phyloP scores from a whole-genome alignment of 2,113 vertebrate species.

The Cheirogaleus medius region DNA sequence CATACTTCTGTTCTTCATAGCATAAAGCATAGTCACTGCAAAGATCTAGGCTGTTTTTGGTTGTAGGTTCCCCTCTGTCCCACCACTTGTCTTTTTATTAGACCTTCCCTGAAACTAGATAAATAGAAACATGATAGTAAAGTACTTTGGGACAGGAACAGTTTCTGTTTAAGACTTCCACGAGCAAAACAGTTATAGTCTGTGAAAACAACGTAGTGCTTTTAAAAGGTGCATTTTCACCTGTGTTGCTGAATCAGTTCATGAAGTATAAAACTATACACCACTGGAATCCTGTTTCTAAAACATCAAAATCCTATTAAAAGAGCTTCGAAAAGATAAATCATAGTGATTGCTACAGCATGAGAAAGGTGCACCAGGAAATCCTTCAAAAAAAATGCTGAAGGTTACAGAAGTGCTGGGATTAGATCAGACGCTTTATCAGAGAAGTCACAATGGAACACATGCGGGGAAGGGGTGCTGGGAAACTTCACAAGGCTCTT shows the following conservation, averaged over 20 bases:
- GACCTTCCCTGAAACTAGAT: conserved; percentile 87
- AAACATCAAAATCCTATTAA: conserved; percentile 88
- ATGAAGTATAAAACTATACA: conserved; percentile 89
- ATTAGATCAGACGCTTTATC: conserved; percentile 84
- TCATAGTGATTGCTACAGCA: conserved; percentile 88
- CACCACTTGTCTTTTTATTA: conserved; percentile 73
- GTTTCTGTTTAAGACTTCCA: conserved; percentile 88
- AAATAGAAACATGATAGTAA: conserved; percentile 87
- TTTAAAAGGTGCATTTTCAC: conserved; percentile 88
- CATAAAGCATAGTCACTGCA: conserved; percentile 80
- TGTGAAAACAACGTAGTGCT: conserved; percentile 88
- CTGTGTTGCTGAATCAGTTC: conserved; percentile 85
- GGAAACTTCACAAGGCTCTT: conserved; percentile 83
- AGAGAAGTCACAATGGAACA: conserved; percentile 84
- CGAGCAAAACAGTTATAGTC: conserved; percentile 88
- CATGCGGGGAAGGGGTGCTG: conserved; percentile 81
- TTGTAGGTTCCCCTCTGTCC: conserved; percentile 71
- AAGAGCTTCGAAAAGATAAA: conserved; percentile 86
- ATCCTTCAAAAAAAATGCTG: conserved; percentile 85
- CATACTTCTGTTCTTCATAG: conserved; percentile 78
- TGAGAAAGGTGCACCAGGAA: conserved; percentile 90
- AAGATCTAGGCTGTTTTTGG: conserved; percentile 81
- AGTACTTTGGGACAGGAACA: conserved; percentile 89
- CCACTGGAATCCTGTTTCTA: conserved; percentile 86
- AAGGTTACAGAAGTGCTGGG: conserved; percentile 88